Base-by-base conservation (phyloP, 2,888 invertebrate genomes). In the Mallateleia sp. region DNA sequence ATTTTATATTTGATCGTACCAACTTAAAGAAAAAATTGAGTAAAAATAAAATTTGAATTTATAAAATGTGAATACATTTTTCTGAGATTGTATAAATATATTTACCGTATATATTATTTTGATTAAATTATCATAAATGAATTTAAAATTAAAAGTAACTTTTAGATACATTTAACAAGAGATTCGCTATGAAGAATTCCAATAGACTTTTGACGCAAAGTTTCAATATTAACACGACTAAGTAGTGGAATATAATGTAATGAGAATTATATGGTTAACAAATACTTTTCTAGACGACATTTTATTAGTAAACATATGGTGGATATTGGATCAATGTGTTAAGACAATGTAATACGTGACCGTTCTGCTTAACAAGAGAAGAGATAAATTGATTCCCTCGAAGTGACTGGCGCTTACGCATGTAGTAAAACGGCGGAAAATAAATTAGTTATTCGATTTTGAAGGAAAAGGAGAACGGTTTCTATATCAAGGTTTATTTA, bases 371-470 rank as follows among this genome's bases (percentile, higher is more conserved):
- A 69, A 79, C 78, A 25, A 79, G 52, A 34, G 54, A 18, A 56
- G 58, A 69, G 58, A 79, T 62, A 62, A 79, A 79, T 79, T 69
- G 79, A 71, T 79, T 79, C 32, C n/a, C 25, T 0, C 25, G 28
- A 42, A 62, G 52, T 62, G 60, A 60, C 60, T 60, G 45, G 52
- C 34, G 52, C 11, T 45, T 52, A 52, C 42, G 79, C 69, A 66
- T 38, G 25, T 14, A 32, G 32, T 42, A 54, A 77, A 77, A 77
- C 28, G 28, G 32, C 2, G 38, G 7, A 52, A 62, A 62, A 52
- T 71, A 79, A 79, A 79, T 62, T 79, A 60, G 52, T 62, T 71
- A 71, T 79, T 79, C 79, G 62, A 69, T 78, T 67, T 54, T 78
- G 24, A 14, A n/a, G n/a, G 24, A 14, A 67, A 67, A 45, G 67